Evolutionary conservation across 2,888 invertebrate genomes (phyloP).

Genomic region (Crepidodera aurea): DNA sequence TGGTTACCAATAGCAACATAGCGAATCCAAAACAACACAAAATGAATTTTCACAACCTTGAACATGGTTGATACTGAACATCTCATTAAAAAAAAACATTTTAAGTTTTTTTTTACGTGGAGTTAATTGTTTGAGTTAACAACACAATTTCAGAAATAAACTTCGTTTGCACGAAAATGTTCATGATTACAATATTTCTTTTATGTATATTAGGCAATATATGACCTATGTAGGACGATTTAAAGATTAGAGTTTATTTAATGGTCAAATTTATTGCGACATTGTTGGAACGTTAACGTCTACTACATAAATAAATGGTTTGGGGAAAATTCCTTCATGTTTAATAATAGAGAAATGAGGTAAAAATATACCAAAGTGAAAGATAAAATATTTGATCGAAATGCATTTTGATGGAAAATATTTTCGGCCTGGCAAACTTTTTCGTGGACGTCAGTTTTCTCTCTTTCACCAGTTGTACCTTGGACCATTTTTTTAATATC

Average conservation of each 20-base stretch:
- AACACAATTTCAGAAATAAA: constrained; percentile 13
- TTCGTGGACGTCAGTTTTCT: too few relatives aligned
- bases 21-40: too few relatives aligned
- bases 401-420: too few relatives aligned
- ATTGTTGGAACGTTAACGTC: neutral
- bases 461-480: too few relatives aligned
- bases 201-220: constrained; percentile 26
- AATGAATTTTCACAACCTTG: too few relatives aligned
- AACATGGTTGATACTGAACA: too few relatives aligned
- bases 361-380: too few relatives aligned
- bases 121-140: constrained; percentile 11
- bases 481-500: too few relatives aligned
- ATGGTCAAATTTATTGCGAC: constrained; percentile 14
- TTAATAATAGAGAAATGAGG: too few relatives aligned
- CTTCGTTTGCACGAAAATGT: constrained; percentile 13
- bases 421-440: too few relatives aligned
- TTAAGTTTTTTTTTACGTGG: neutral
- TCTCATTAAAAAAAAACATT: constrained; percentile 2
- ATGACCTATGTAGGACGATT: constrained; percentile 21
- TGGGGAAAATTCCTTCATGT: neutral
- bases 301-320: neutral
- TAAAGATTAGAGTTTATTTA: constrained; percentile 1
- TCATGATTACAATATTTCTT: constrained; percentile 23
- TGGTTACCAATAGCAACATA: too few relatives aligned
- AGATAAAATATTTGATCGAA: too few relatives aligned